Percentiles rank a stretch among this genome's conserved stretches.
phyloP scores from a whole-genome alignment of 2,113 vertebrate species.

The Sinocyclocheilus anshuiensis region DNA sequence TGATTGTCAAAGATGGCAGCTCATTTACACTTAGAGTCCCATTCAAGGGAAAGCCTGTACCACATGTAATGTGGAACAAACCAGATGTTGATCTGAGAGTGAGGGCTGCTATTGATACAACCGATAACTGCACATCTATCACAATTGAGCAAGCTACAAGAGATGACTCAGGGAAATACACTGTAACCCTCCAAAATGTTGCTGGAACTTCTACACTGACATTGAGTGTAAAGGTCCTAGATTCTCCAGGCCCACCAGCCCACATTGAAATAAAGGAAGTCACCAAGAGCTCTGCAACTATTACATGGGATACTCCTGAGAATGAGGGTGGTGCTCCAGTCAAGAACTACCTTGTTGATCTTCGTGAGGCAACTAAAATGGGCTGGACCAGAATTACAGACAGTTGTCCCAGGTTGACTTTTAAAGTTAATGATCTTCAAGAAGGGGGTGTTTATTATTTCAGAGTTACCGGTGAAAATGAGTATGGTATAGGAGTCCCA shows the following conservation, averaged over 20 bases:
- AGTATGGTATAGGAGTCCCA: constrained; percentile 87
- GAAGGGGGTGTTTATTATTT: constrained; percentile 95
- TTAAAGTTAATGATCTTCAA: constrained; percentile 86
- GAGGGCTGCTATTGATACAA: constrained; percentile 89
- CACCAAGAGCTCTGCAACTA: constrained; percentile 86
- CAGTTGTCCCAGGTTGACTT: constrained; percentile 90
- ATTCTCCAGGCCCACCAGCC: constrained; percentile 90
- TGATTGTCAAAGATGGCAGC: constrained; percentile 91
- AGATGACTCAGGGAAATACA: constrained; percentile 94
- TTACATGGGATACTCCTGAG: constrained; percentile 95
- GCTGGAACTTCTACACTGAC: constrained; percentile 86
- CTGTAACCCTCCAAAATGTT: constrained; percentile 86
- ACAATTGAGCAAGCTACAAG: constrained; percentile 95
- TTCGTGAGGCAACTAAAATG: constrained; percentile 96
- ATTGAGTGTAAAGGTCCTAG: constrained; percentile 91
- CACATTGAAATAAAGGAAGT: constrained; percentile 83
- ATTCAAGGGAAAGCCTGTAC: constrained; percentile 93
- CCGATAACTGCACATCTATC: constrained; percentile 86
- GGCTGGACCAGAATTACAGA: constrained; percentile 93
- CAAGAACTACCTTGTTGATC: constrained; percentile 94
- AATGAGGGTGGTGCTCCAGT: constrained; percentile 95
- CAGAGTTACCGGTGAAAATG: constrained; percentile 94
- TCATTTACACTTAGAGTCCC: constrained; percentile 95
- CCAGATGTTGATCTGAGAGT: constrained; percentile 90
- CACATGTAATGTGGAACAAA: constrained; percentile 90